A percentile compares a stretch with the other conserved stretches of the same genome.
These are phyloP conservation scores for Chiroxiphia lanceolata DNA, from an alignment of 2,797 vertebrate species.

Conservation along the genomic window DNA sequence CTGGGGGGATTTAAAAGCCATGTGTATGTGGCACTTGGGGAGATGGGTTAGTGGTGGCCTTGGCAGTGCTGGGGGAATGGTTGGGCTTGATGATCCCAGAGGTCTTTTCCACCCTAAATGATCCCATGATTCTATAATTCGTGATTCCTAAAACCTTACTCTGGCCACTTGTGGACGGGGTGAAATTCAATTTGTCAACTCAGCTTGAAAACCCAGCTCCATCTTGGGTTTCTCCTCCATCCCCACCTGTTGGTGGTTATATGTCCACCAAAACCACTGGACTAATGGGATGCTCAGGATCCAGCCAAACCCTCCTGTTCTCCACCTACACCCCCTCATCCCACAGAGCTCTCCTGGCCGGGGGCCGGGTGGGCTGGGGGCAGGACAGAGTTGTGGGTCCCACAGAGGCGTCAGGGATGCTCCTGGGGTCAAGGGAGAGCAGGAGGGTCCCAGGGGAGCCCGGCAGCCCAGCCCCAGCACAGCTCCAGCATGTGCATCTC, in stretches of 20 bases:
- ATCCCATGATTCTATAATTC: background rate
- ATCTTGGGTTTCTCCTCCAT: background rate
- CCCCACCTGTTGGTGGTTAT: background rate
- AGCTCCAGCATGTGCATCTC: background rate
- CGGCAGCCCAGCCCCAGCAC: background rate
- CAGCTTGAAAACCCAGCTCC: background rate
- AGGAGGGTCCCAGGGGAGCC: no score
- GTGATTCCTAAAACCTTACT: background rate
- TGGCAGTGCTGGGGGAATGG: background rate
- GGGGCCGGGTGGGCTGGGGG: background rate
- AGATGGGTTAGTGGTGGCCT: background rate
- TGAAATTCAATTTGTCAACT: background rate
- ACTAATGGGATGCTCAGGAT: background rate
- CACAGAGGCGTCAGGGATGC: rapidly evolving
- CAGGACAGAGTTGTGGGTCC: background rate
- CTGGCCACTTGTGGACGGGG: background rate
- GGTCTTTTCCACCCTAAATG: background rate
- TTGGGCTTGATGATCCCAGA: background rate
- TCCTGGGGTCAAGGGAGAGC: background rate
- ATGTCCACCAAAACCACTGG: background rate
- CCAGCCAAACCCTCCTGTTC: background rate
- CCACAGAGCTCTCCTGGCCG: background rate
- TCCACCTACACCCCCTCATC: background rate
- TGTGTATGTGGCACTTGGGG: background rate
- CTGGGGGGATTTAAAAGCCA: background rate